phyloP scores from a whole-genome alignment of 2,797 vertebrate species.

The Fratercula arctica region DNA sequence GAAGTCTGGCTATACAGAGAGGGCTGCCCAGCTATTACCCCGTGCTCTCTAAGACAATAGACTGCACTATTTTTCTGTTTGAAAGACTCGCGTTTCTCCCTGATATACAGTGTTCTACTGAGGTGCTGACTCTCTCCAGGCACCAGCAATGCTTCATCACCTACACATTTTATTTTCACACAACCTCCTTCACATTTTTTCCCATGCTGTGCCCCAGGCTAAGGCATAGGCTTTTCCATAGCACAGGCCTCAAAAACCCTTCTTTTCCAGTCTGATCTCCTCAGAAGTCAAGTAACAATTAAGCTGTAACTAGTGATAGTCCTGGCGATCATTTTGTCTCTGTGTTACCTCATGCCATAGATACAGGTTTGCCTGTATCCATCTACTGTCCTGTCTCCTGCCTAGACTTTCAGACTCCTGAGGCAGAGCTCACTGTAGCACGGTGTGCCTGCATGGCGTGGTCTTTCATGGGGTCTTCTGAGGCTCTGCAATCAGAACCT shows the following conservation, averaged over 20 bases:
- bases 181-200: neutral
- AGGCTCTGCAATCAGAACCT: neutral
- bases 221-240: neutral
- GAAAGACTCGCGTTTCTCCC: neutral
- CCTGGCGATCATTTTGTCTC: neutral
- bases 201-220: neutral
- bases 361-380: neutral
- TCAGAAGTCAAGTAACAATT: neutral
- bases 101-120: neutral
- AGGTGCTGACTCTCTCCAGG: constrained; percentile 11
- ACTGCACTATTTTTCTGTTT: neutral
- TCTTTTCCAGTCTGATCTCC: neutral
- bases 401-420: neutral
- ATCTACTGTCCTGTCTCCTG: neutral
- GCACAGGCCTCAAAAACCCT: neutral
- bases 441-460: accelerated
- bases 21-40: neutral
- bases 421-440: neutral
- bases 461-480: neutral
- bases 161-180: neutral
- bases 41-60: neutral
- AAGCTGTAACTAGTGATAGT: neutral
- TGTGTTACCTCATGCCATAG: accelerated
- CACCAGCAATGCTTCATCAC: neutral
- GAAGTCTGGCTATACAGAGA: neutral